Evolutionary conservation across 2,797 vertebrate genomes (phyloP), one percentile per base, ranked within the genome.

Genomic region (Spinus olivaceus): DNA sequence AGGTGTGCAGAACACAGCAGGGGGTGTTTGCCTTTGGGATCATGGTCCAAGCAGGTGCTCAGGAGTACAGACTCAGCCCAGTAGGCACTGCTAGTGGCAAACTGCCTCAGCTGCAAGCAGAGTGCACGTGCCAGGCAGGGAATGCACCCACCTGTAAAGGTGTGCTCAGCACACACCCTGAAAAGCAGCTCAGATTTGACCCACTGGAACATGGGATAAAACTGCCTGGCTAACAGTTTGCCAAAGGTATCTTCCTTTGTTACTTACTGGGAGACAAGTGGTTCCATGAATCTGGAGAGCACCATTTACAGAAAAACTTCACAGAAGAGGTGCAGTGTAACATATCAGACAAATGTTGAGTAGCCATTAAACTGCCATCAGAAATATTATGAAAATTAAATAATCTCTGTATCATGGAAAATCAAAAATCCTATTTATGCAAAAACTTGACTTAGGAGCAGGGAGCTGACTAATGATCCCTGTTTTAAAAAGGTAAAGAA

Each of bases 101-200:
- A 35, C 23, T 14, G 16, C 25, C 57, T 39, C 50, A 14, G 49
- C 57, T 32, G 16, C n/a, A 27, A 42, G 42, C 24, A 44, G 12
- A n/a, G 32, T 0, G 12, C 42, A 18, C 0, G 0, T 16, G 33
- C 69, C 21, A 25, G 56, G 65, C n/a, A n/a, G 42, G 14, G 30
- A 56, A 33, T n/a, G 33, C 28, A 24, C 16, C 28, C 49, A 14
- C 0, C 0, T 6, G 32, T 70, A 60, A 77, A 83, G 64, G 56
- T 37, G 56, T 0, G 0, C 37, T 39, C 12, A 41, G 3, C 4
- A 56, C 0, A 0, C 11, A 41, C 33, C 53, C 35, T 46, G 32
- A 66, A 77, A 85, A 77, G 14, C 19, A 80, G 37, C 32, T 80
- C 57, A 37, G 46, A 35, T 57, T 18, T 32, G 24, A 80, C 57